These are phyloP conservation scores for Bruchidius siliquastri DNA, from an alignment of 2,888 invertebrate genomes.

Conservation along the genomic window DNA sequence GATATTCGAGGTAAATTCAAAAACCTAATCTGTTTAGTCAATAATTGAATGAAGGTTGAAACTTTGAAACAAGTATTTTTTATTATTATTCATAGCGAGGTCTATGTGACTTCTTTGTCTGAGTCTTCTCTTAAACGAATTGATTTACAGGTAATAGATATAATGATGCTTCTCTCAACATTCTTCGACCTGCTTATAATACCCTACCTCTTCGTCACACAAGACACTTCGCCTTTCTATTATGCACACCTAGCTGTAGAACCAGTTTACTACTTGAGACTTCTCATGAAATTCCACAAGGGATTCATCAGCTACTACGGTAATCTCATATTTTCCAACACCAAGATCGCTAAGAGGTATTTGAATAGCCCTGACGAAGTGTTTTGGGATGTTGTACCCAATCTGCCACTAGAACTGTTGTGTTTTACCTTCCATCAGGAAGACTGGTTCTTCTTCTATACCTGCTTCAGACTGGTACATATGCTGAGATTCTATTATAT, in stretches of 20 bases:
- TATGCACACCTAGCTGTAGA: constrained; percentile 12
- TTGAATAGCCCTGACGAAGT: constrained; percentile 11
- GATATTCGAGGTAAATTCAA: constrained; percentile 11
- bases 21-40: no score
- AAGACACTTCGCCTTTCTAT: constrained; percentile 6
- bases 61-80: no score
- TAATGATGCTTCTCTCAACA: constrained; percentile 11
- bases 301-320: constrained; percentile 14
- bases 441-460: constrained; percentile 16
- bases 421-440: constrained; percentile 13
- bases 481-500: constrained; percentile 17
- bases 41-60: no score
- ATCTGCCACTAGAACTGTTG: constrained; percentile 12
- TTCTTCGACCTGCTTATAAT: constrained; percentile 13
- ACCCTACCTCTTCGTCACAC: constrained; percentile 16
- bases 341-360: constrained; percentile 12
- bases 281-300: constrained; percentile 15
- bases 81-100: no score
- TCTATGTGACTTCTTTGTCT: no score
- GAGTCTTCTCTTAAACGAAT: no score
- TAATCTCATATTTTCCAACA: constrained; percentile 9
- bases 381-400: constrained; percentile 17
- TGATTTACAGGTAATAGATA: constrained; percentile 12
- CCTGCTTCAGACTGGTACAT: constrained; percentile 16
- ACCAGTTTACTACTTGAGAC: constrained; percentile 16